Evolutionary conservation across 1,140 invertebrate species (phyloP).

Genomic region (Apis laboriosa): DNA sequence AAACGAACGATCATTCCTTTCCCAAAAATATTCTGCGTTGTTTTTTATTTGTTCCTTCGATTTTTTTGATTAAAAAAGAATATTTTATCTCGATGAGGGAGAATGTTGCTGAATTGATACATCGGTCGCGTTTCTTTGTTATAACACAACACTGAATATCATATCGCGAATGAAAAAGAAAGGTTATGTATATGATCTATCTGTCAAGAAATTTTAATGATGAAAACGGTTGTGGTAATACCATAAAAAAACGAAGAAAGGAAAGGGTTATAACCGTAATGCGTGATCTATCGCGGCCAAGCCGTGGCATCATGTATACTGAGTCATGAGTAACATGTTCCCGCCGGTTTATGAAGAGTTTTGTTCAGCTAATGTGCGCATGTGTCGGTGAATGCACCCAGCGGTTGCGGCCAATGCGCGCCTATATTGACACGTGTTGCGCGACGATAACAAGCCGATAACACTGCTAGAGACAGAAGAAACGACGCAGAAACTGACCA

Average conservation of each 20-base stretch:
- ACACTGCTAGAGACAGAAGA: constrained; percentile 23
- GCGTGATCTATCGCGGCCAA: constrained; percentile 44
- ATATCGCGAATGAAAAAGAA: background rate
- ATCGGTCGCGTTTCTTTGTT: constrained; percentile 27
- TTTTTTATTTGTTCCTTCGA: no score
- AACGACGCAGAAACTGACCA: constrained; percentile 30
- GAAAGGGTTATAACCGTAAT: constrained; percentile 27
- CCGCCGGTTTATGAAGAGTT: constrained; percentile 53
- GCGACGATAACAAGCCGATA: constrained; percentile 39
- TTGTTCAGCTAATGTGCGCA: constrained; percentile 37
- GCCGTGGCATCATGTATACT: constrained; percentile 51
- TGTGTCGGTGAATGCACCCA: constrained; percentile 55
- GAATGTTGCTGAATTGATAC: constrained; percentile 8
- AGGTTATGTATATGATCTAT: background rate
- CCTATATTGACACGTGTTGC: constrained; percentile 47
- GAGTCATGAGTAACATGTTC: constrained; percentile 52
- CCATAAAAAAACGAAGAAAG: constrained; percentile 16
- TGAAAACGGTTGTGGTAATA: background rate
- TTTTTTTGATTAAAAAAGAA: background rate
- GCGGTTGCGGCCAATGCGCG: constrained; percentile 12
- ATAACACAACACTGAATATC: background rate
- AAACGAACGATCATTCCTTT: constrained; percentile 10
- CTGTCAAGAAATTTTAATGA: constrained; percentile 14
- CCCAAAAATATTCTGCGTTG: background rate
- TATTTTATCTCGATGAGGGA: background rate